Base-by-base conservation (phyloP, 2,113 vertebrate genomes). In the Poicephalus meyeri region DNA sequence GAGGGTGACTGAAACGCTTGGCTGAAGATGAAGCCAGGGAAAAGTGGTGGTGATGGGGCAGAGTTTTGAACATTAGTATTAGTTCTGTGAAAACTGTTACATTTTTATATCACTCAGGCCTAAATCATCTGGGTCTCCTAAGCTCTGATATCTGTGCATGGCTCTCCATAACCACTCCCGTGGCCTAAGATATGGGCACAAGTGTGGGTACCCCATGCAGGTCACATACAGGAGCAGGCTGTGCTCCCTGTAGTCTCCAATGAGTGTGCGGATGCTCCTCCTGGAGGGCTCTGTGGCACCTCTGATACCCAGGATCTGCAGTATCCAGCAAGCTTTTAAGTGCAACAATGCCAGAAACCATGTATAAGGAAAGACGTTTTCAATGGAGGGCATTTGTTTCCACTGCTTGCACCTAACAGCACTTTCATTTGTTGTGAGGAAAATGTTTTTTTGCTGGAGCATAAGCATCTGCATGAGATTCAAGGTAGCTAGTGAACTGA, bases 31-130 rank as follows among this genome's bases (percentile, higher is more conserved):
- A 7, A 31, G 26, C 3, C 7, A 1, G 7, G 68, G 17, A 7
- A 35, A 33, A 31, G 10, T 2, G 7, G 6, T 9, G 50, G 39
- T 28, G 53, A 44, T 5, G 10, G 4, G 5, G 10, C 0, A 0
- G 41, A 31, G 10, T 11, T 47, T 72, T 33, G 14, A 37, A 33
- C n/a, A 24, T 16, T 69, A 16, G 13, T 8, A 42, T 4, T 17
- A 8, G 14, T 61, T 44, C 66, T 66, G 24, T 25, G 26, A 64
- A 53, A 81, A 42, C 2, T 6, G 1, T 24, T 64, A 16, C 7
- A 3, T 15, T 49, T 71, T 88, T 79, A 25, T 13, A 37, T 72
- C 29, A 6, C 5, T 63, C 31, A 7, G 13, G 6, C 16, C 37
- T 10, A 65, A 82, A 68, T 16, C 12, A 10, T 9, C n/a, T 4